Conservation (phyloP, 2,113 vertebrate species). For the Prinia subflava region DNA sequence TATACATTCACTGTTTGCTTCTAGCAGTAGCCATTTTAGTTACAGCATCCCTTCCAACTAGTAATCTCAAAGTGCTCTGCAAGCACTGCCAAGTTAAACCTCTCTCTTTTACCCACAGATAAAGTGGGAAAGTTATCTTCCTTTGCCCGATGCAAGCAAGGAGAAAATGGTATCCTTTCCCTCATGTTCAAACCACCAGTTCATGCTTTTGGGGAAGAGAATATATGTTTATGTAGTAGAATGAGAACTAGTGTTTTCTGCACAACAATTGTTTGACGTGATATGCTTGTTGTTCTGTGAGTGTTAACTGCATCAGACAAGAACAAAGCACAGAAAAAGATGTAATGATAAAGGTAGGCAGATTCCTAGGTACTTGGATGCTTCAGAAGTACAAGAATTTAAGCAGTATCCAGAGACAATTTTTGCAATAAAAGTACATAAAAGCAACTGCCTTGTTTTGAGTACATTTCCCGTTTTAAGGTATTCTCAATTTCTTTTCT, state of each 20-base stretch:
- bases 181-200: not conserved
- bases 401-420: not conserved
- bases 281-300: not conserved
- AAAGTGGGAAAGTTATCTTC: not conserved
- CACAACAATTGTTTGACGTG: not conserved
- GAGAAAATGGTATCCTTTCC: not conserved
- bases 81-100: not conserved
- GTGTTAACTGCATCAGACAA: constrained; percentile 24
- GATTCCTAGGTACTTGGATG: not conserved
- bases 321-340: constrained; percentile 22
- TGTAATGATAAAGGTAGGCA: not conserved
- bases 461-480: not conserved
- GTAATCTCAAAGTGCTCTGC: not conserved
- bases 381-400: constrained; percentile 9
- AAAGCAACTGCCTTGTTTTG: not conserved
- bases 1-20: not conserved
- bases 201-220: not conserved
- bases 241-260: not conserved
- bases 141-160: not conserved
- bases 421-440: not conserved
- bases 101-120: not conserved
- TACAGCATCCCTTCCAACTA: not conserved
- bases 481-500: not conserved
- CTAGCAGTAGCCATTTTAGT: not conserved
- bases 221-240: not conserved